These are phyloP conservation scores for Pseudanteris insignis DNA, from an alignment of 2,888 invertebrate species.

Conservation along the genomic window DNA sequence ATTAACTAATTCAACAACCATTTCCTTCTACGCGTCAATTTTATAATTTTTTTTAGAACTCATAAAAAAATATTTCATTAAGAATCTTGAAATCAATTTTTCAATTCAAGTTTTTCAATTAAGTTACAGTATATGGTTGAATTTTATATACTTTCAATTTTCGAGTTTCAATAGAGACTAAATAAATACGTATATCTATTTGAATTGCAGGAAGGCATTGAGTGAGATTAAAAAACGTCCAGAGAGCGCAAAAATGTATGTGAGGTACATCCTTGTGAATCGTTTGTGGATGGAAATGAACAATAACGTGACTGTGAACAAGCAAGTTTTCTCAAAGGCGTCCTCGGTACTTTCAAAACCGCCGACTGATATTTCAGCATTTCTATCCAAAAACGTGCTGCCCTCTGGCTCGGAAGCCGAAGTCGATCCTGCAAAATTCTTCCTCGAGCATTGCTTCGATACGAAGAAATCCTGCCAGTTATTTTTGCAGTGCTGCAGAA, in stretches of 20 bases:
- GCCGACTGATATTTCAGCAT: slow-evolving; percentile 52
- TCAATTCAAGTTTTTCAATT: no score
- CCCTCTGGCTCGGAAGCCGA: slow-evolving; percentile 57
- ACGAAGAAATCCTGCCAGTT: slow-evolving; percentile 55
- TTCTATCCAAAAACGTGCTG: slow-evolving; percentile 55
- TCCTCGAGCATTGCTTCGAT: slow-evolving; percentile 57
- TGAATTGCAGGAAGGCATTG: slow-evolving; percentile 63
- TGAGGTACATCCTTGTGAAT: slow-evolving; percentile 60
- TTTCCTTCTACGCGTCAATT: no score
- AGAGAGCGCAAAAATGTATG: slow-evolving; percentile 55
- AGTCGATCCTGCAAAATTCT: slow-evolving; percentile 52
- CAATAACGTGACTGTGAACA: slow-evolving; percentile 50
- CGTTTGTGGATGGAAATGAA: slow-evolving; percentile 62
- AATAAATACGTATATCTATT: no score
- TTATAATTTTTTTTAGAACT: no score
- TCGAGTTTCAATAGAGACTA: no score
- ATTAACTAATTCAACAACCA: no score
- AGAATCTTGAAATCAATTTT: no score
- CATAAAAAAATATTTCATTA: no score
- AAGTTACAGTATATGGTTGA: no score
- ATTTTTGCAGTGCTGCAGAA: slow-evolving; percentile 55
- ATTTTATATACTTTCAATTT: no score
- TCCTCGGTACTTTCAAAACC: slow-evolving; percentile 47
- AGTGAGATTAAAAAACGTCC: slow-evolving; percentile 54
- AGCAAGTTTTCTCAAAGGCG: slow-evolving; percentile 54